Conservation (phyloP, 2,797 vertebrate genomes). For the Sebastes vulpes region DNA sequence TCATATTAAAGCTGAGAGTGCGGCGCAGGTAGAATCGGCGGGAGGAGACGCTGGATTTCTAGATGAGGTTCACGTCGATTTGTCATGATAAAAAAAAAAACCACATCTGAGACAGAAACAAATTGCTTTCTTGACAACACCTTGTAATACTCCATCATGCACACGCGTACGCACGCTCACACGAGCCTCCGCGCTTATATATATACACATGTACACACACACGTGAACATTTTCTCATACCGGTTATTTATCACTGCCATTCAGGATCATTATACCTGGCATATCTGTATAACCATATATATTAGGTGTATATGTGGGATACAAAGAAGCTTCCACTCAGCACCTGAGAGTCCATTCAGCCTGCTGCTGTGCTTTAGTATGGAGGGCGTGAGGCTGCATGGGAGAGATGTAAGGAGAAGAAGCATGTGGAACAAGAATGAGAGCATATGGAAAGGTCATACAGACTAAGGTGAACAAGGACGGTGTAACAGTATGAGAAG, state of each 20-base stretch:
- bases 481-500: constrained; percentile 30
- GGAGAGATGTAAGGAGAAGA: constrained; percentile 22
- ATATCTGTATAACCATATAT: constrained; percentile 67
- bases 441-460: constrained; percentile 56
- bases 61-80: constrained; percentile 75
- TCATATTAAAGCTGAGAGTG: constrained; percentile 71
- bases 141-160: constrained; percentile 81
- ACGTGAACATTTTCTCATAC: constrained; percentile 34
- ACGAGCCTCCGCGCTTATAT: neutral
- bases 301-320: constrained; percentile 40
- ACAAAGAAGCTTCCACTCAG: constrained; percentile 8
- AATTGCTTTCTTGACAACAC: constrained; percentile 86
- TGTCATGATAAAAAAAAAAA: constrained; percentile 83
- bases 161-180: constrained; percentile 17
- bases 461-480: constrained; percentile 31
- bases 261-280: constrained; percentile 67
- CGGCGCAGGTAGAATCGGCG: constrained; percentile 39
- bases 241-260: constrained; percentile 79
- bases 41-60: constrained; percentile 59
- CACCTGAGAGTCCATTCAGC: constrained; percentile 35
- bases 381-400: constrained; percentile 8
- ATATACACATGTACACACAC: constrained; percentile 16
- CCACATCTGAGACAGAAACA: constrained; percentile 79
- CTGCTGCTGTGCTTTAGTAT: neutral
- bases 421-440: constrained; percentile 13